Base-by-base conservation (phyloP, 2,113 vertebrate genomes). In the Periophthalmodon schlosseri region DNA sequence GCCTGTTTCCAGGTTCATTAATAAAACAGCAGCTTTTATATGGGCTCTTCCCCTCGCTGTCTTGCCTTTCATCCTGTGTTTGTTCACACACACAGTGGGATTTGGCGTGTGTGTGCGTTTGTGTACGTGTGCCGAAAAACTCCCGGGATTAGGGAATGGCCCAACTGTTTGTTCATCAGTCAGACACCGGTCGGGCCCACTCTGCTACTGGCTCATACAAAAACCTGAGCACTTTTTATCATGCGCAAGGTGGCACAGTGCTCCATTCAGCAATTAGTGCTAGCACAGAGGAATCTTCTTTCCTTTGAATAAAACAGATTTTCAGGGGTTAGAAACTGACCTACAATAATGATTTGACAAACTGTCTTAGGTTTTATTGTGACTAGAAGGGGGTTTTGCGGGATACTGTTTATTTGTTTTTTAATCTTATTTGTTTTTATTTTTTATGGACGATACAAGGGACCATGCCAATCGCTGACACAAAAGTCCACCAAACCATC, bases 21-120 rank as follows among this genome's bases (percentile, higher is more conserved):
- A 94, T 94, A 94, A 94, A 94, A 94, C 91, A 94, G 87, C 81
- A 88, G 81, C 83, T 91, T 92, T 92, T 91, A 90, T 92, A 91
- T 91, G 90, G 92, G 92, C 86, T 91, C 90, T 93, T 90, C 88
- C 86, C 81, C 87, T 92, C 57, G 76, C 91, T 92, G 91, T 89
- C 90, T 91, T 91, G 80, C 88, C 89, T 92, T 93, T 94, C 91
- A 94, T 91, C 87, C 87, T 88, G 86, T 90, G 89, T 92, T 94
- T 93, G 91, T 92, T 93, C 89, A 89, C 88, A 91, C 84, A 90
- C 91, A 86, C 87, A 85, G 87, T 87, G 90, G 88, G 90, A 91
- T 87, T 92, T 90, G 75, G 75, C 70, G 57, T 69, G 72, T 68
- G 73, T 44, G 39, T 74, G 75, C 76, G 78, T 76, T 69, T 63